Evolutionary conservation across 2,113 vertebrate species (phyloP).

Genomic region (Fulica atra): DNA sequence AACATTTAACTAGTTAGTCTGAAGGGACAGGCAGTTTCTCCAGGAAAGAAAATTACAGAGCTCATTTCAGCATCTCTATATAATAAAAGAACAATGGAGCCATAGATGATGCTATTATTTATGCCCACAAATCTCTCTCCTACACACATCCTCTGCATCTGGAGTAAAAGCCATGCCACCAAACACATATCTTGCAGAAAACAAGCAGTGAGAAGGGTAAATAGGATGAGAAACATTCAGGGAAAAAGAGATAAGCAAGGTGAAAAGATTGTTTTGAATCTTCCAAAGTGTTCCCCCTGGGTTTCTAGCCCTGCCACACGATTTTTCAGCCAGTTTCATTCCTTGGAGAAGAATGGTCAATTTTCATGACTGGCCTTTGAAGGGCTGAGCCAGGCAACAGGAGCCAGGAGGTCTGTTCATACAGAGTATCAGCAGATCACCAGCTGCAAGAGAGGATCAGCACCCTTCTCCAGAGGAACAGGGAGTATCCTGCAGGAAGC

Average conservation of each 20-base stretch:
- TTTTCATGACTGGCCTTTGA: background rate
- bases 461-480: background rate
- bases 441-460: background rate
- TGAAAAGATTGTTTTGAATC: background rate
- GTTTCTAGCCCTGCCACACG: background rate
- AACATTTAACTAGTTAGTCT: background rate
- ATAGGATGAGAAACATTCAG: background rate
- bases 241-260: background rate
- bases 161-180: conserved; percentile 12
- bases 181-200: background rate
- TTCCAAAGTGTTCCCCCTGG: background rate
- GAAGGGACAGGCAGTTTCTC: conserved; percentile 58
- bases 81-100: conserved; percentile 4
- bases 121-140: conserved; percentile 31
- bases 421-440: background rate
- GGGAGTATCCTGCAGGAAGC: background rate
- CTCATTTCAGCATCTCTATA: conserved; percentile 60
- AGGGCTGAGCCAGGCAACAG: background rate
- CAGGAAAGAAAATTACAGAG: conserved; percentile 63
- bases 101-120: conserved; percentile 20
- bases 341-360: background rate
- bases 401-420: background rate
- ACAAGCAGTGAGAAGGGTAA: background rate
- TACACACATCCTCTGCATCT: conserved; percentile 20
- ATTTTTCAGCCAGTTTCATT: background rate